Evolutionary conservation across 2,113 vertebrate genomes (phyloP).

Genomic region (Chloroceryle aenea): DNA sequence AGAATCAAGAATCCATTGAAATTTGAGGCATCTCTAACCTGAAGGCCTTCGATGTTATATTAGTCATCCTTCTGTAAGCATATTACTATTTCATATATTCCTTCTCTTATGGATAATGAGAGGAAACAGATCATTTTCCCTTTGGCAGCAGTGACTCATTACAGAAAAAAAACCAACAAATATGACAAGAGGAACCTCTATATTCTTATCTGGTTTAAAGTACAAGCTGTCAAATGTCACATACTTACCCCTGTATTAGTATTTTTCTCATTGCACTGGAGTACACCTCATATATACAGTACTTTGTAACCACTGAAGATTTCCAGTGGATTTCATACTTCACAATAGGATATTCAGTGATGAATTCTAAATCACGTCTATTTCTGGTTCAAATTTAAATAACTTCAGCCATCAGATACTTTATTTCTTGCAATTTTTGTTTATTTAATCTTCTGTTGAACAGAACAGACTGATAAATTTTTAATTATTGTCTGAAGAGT

Average conservation of each 20-base stretch:
- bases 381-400: not conserved
- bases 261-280: not conserved
- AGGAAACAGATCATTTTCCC: not conserved
- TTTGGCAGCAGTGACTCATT: not conserved
- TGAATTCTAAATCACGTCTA: not conserved
- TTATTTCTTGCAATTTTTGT: not conserved
- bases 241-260: not conserved
- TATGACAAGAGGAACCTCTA: not conserved
- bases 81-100: not conserved
- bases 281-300: not conserved
- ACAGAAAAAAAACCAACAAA: not conserved
- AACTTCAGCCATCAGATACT: not conserved
- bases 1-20: not conserved
- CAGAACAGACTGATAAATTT: not conserved
- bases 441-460: not conserved
- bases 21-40: not conserved
- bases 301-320: not conserved
- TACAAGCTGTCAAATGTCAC: not conserved
- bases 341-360: not conserved
- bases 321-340: not conserved
- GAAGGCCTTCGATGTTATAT: not conserved
- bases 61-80: not conserved
- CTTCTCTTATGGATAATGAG: not conserved
- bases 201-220: not conserved
- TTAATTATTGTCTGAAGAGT: not conserved